Conservation (phyloP, 53 echinoderm and acorn worm species). For the Holothuria leucospilota region DNA sequence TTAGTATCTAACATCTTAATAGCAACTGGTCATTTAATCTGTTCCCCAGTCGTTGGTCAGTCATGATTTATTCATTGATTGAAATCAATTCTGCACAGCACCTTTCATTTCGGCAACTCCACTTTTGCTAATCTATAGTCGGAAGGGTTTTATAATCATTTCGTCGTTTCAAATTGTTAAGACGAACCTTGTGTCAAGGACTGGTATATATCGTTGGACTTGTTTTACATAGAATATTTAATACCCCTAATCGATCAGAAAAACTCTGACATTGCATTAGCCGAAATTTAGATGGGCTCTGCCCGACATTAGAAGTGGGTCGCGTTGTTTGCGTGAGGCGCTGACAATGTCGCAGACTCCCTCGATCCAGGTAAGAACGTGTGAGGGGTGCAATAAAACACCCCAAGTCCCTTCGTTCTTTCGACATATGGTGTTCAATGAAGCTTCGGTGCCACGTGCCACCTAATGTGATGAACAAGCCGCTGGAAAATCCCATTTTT, state of each 20-base stretch:
- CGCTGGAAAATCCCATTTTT: slow-evolving; percentile 78
- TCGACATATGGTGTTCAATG: slow-evolving; percentile 97
- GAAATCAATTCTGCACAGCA: too few relatives aligned
- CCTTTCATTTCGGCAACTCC: too few relatives aligned
- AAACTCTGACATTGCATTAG: neutral
- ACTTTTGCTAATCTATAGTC: too few relatives aligned
- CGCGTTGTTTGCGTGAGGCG: slow-evolving; percentile 35
- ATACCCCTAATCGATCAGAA: slow-evolving; percentile 32
- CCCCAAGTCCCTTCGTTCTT: slow-evolving; percentile 44
- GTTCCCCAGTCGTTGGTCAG: too few relatives aligned
- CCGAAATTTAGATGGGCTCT: too few relatives aligned
- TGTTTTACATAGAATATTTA: slow-evolving; percentile 38
- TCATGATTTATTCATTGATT: too few relatives aligned
- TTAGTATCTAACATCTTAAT: too few relatives aligned
- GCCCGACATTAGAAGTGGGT: slow-evolving; percentile 39
- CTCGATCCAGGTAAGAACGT: neutral
- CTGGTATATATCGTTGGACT: neutral
- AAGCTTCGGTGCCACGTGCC: slow-evolving; percentile 87
- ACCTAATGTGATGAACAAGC: slow-evolving; percentile 95
- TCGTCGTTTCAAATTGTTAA: too few relatives aligned
- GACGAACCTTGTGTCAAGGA: too few relatives aligned
- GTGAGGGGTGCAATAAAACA: slow-evolving; percentile 52
- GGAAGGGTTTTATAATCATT: too few relatives aligned
- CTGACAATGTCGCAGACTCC: neutral
- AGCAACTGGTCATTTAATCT: too few relatives aligned